Evolutionary conservation across 1,140 invertebrate genomes (phyloP).

Genomic region (Caenorhabditis remanei): DNA sequence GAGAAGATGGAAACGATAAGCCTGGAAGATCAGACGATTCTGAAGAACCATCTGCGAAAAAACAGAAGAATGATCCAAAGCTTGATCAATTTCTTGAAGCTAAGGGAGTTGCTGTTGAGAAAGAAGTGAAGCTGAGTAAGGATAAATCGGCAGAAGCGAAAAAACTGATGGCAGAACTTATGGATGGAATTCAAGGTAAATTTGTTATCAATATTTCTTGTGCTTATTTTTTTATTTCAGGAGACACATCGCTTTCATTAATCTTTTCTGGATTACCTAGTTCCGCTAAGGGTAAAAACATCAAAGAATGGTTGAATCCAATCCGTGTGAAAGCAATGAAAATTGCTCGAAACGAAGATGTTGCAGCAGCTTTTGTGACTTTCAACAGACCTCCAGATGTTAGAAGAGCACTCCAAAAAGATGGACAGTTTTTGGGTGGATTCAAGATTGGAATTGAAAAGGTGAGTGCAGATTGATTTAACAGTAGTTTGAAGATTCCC

Average conservation of each 20-base stretch:
- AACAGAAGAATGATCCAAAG: constrained; percentile 56
- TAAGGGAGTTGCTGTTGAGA: constrained; percentile 76
- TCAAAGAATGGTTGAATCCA: constrained; percentile 72
- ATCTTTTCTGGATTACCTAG: constrained; percentile 70
- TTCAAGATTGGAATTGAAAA: constrained; percentile 68
- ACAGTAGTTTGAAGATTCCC: no score
- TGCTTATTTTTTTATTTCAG: constrained; percentile 58
- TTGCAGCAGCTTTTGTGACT: constrained; percentile 67
- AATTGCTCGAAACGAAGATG: constrained; percentile 60
- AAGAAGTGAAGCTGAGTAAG: constrained; percentile 69
- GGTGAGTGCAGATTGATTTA: constrained; percentile 51
- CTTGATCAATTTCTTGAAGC: constrained; percentile 76
- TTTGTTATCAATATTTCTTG: neutral
- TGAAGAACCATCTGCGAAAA: constrained; percentile 79
- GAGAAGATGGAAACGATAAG: constrained; percentile 77
- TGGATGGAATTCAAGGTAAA: constrained; percentile 48
- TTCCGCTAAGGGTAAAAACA: constrained; percentile 68
- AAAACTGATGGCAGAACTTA: constrained; percentile 38
- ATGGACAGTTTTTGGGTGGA: constrained; percentile 69
- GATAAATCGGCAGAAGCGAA: constrained; percentile 54
- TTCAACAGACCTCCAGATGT: constrained; percentile 70
- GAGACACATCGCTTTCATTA: constrained; percentile 69
- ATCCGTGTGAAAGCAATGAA: constrained; percentile 68
- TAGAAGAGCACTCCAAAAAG: constrained; percentile 66
- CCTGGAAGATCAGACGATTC: constrained; percentile 79